Conservation (phyloP, 2,888 invertebrate genomes). For the Cenopis cana region DNA sequence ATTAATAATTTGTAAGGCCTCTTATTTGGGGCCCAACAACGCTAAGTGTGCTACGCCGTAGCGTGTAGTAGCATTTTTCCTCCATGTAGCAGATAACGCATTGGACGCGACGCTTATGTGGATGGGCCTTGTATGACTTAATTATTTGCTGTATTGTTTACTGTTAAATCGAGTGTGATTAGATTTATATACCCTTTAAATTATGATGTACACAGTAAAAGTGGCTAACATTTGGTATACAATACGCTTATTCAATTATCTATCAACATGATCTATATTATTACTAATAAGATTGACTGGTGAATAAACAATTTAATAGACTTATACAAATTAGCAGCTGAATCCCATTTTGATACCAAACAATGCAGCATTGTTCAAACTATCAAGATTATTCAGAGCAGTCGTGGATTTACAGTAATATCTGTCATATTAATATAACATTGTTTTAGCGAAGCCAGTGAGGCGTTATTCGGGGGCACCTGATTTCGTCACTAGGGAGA, state of each 20-base stretch:
- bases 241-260: slow-evolving; percentile 13
- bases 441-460: slow-evolving; percentile 49
- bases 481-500: slow-evolving; percentile 73
- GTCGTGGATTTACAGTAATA: slow-evolving; percentile 57
- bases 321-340: slow-evolving; percentile 43
- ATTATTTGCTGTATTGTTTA: not conserved
- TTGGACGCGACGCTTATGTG: too few relatives aligned
- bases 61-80: too few relatives aligned
- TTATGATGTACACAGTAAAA: too few relatives aligned
- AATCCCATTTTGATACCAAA: slow-evolving; percentile 55
- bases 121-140: too few relatives aligned
- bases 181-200: not conserved
- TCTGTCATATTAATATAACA: slow-evolving; percentile 61
- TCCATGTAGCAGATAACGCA: too few relatives aligned
- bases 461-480: slow-evolving; percentile 56
- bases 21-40: too few relatives aligned
- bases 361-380: slow-evolving; percentile 56
- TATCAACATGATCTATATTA: slow-evolving; percentile 2
- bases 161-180: not conserved
- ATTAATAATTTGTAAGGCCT: too few relatives aligned
- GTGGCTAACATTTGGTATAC: not conserved
- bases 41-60: too few relatives aligned
- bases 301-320: slow-evolving; percentile 46
- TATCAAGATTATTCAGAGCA: slow-evolving; percentile 61
- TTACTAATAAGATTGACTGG: slow-evolving; percentile 31